Percentiles rank a stretch among this genome's conserved stretches.
phyloP scores from a whole-genome alignment of 2,797 vertebrate genomes.

The Pseudocheirus occidentalis region DNA sequence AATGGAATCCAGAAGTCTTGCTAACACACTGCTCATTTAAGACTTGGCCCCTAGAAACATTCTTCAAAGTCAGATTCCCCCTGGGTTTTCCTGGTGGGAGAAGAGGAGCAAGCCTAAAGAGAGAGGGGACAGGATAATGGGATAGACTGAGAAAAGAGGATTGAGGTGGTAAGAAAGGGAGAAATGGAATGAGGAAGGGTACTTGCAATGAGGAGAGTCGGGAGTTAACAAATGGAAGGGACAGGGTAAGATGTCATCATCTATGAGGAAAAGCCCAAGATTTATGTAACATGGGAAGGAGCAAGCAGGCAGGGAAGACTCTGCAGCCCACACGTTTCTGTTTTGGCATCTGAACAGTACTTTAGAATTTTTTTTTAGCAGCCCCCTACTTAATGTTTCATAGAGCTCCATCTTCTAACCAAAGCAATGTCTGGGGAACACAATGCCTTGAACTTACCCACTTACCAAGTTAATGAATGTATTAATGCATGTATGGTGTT shows the following conservation, averaged over 20 bases:
- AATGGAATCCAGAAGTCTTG: constrained; percentile 23
- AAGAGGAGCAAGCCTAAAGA: background rate
- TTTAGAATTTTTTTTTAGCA: constrained; percentile 64
- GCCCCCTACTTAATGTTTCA: constrained; percentile 63
- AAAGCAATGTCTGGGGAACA: background rate
- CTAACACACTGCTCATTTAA: constrained; percentile 49
- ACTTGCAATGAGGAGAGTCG: background rate
- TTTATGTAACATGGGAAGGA: constrained; percentile 73
- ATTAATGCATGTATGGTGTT: background rate
- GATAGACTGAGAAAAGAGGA: background rate
- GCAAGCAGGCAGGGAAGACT: constrained; percentile 67
- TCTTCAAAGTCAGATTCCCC: constrained; percentile 1
- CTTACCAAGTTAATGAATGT: background rate
- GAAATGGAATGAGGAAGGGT: background rate
- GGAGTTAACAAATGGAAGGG: background rate
- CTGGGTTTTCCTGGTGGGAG: background rate
- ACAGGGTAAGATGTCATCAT: background rate
- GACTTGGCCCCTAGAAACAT: constrained; percentile 35
- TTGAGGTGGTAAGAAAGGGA: background rate
- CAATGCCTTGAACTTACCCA: background rate
- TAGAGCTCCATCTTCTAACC: constrained; percentile 14
- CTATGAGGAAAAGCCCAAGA: constrained; percentile 31
- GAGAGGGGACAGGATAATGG: background rate
- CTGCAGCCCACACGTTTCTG: constrained; percentile 76
- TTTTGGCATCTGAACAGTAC: constrained; percentile 74